Conservation (phyloP, 2,113 vertebrate species). For the Neofelis nebulosa region DNA sequence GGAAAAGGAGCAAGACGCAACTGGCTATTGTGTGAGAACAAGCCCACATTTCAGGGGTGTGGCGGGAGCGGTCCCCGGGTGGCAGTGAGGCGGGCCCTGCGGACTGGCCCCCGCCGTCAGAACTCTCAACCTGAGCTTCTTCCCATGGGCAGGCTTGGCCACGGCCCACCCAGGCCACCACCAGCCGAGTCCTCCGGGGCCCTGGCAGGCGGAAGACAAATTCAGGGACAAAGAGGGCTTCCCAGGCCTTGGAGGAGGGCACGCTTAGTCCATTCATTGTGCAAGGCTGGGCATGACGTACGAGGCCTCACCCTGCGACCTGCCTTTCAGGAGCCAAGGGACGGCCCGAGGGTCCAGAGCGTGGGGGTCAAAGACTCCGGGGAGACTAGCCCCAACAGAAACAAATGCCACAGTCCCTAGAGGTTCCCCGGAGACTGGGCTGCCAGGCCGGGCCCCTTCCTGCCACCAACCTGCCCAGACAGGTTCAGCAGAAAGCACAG, state of each 20-base stretch:
- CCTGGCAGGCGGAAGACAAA: not conserved
- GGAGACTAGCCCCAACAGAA: not conserved
- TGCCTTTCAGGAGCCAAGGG: not conserved
- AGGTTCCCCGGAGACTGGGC: not conserved
- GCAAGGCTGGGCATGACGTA: not conserved
- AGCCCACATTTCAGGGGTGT: not conserved
- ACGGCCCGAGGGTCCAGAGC: not conserved
- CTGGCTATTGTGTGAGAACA: too few relatives aligned
- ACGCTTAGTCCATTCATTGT: accelerated
- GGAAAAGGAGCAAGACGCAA: not conserved
- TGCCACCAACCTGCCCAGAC: not conserved
- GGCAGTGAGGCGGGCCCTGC: not conserved
- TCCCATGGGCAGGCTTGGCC: not conserved
- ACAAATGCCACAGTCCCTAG: not conserved
- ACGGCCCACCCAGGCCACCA: not conserved
- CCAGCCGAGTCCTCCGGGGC: not conserved
- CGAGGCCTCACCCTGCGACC: not conserved
- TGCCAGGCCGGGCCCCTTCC: not conserved
- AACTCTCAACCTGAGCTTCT: not conserved
- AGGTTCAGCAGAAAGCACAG: too few relatives aligned
- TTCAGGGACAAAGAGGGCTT: not conserved
- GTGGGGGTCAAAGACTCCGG: not conserved
- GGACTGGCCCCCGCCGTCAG: not conserved
- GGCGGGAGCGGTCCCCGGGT: not conserved
- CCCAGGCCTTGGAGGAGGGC: too few relatives aligned